Base-by-base conservation (phyloP, 2,888 invertebrate genomes). In the Rotaria socialis region DNA sequence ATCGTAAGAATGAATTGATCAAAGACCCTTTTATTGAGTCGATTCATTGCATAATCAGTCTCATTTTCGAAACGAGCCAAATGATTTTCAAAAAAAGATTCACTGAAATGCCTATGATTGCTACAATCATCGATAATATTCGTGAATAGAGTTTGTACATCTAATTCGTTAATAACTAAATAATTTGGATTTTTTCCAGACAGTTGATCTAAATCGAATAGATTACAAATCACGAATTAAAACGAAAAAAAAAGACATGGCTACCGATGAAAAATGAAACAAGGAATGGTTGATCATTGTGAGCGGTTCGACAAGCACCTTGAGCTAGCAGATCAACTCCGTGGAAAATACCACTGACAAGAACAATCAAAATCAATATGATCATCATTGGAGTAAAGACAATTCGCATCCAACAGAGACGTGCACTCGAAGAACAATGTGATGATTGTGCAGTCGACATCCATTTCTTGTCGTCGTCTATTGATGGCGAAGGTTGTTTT, bases 271-370 rank as follows among this genome's bases (percentile, higher is more conserved):
- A 24, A 43, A 80, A 80, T 47, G 43, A 19, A n/a, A 80, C 47
- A 24, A 80, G 47, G 47, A 47, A 80, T 47, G 43, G 4, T 43
- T 80, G 47, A 80, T 80, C 80, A n/a, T 80, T n/a, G 8, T 80
- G 80, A 80, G 6, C 80, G 47, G 47, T 47, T 24, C 80, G 80
- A 80, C 80, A 80, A 47, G 47, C 11, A 80, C 80, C 80, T 80
- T 80, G 47, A 43, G 24, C 47, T 6, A 80, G 0, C 1, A 80
- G 80, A 80, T 47, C 24, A n/a, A 47, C 11, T 24, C 41, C 43
- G n/a, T 80, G 47, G 0, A 80, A 80, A 47, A 47, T 3, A 43
- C 43, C n/a, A 4, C 47, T 47, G 11, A 47, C 43, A 47, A 80
- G 80, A 47, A 80, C 11, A 24, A 80, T 43, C 10, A 80, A 0